Conservation (phyloP, 1,140 invertebrate species). For the Scaptomyza hsui region DNA sequence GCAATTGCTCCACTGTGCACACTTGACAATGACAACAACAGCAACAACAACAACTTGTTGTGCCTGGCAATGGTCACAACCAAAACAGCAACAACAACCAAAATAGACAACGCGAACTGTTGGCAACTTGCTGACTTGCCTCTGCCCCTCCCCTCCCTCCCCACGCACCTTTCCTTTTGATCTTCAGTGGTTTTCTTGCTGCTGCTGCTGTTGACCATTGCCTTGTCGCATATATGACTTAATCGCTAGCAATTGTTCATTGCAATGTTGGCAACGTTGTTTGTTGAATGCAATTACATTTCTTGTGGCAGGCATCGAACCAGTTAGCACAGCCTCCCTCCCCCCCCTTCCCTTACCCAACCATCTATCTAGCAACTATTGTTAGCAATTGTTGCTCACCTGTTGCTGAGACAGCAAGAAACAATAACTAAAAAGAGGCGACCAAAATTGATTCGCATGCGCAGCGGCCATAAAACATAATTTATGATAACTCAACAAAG, state of each 20-base stretch:
- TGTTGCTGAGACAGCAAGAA: conserved; percentile 64
- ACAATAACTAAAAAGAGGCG: conserved; percentile 14
- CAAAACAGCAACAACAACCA: conserved; percentile 30
- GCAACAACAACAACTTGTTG: conserved; percentile 31
- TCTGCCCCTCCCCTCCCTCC: neutral
- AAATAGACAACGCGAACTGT: conserved; percentile 48
- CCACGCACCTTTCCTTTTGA: neutral
- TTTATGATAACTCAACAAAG: conserved; percentile 66
- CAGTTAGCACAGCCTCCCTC: conserved; percentile 9
- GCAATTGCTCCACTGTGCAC: conserved; percentile 17
- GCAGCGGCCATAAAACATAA: conserved; percentile 75
- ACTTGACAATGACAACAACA: conserved; percentile 17
- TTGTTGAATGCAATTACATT: conserved; percentile 66
- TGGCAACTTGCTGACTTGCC: neutral
- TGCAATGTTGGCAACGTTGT: conserved; percentile 50
- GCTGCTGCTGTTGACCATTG: conserved; percentile 20
- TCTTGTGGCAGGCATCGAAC: conserved; percentile 54
- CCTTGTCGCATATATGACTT: conserved; percentile 66
- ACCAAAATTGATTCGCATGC: conserved; percentile 66
- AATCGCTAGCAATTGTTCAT: conserved; percentile 71
- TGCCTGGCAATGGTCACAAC: conserved; percentile 16
- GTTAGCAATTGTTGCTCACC: conserved; percentile 40
- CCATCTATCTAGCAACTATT: conserved; percentile 48
- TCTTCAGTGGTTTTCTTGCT: neutral
- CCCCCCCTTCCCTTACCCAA: neutral